Evolutionary conservation across 2,888 invertebrate genomes (phyloP), one percentile per base, ranked within the genome.

Genomic region (Hypena proboscidalis): DNA sequence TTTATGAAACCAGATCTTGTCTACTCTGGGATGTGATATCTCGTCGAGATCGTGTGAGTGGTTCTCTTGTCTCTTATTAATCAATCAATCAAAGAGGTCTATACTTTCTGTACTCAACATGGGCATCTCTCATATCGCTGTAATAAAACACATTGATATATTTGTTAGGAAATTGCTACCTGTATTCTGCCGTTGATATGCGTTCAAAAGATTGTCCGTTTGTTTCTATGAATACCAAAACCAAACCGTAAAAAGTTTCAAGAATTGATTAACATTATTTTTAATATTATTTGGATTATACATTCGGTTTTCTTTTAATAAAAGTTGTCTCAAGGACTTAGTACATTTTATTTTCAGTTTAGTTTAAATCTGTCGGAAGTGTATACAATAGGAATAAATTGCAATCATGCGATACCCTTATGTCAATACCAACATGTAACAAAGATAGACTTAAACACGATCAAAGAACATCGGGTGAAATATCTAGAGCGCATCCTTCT

Each of bases 401-500:
- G 10, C 26, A 7, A 26, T 6, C 7, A 13, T 11, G 7, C 25
- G 7, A 4, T 11, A 11, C 10, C 11, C 13, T 3, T 27, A 4
- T n/a, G 15, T 17, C 15, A 9, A 13, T 9, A 14, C 15, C 15
- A 29, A 9, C 15, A 17, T 26, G 13, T 26, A 2, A 15, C 15
- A 14, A 27, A 15, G 15, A 15, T 13, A 32, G 22, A 9, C 31
- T 14, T n/a, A 17, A 37, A 43, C 35, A 39, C 40, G 37, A 35
- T 47, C 38, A 34, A 10, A 45, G 39, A 42, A 41, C 48, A 30
- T 15, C 40, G 23, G 8, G 34, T 36, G 22, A 42, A 44, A 44
- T 61, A 43, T 45, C 53, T 37, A 45, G 56, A 49, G 38, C 38
- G 42, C 45, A 34, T 47, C 34, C 36, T 35, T 41, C 57, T 54